These are phyloP conservation scores for Acinonyx jubatus DNA, from an alignment of 2,113 vertebrate species.

Conservation along the genomic window DNA sequence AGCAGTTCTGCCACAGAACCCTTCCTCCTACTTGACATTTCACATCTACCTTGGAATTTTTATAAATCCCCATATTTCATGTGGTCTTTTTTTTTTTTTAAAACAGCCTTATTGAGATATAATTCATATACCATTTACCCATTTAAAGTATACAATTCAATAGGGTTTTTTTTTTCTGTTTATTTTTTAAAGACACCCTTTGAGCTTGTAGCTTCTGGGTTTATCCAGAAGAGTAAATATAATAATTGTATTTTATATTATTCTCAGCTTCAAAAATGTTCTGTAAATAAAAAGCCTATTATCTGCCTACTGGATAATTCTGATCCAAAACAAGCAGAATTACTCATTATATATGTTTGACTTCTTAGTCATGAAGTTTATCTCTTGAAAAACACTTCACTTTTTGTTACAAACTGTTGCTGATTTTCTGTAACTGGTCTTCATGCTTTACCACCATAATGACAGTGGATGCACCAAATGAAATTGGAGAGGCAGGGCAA, in stretches of 20 bases:
- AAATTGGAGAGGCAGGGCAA: not conserved
- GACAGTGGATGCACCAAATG: not conserved
- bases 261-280: slow-evolving; percentile 48
- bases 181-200: slow-evolving; percentile 31
- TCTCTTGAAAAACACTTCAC: not conserved
- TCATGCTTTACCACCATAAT: not conserved
- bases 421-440: not conserved
- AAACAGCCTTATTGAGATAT: not conserved
- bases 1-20: not conserved
- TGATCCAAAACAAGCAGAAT: not conserved
- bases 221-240: not conserved
- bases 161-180: not conserved
- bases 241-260: slow-evolving; percentile 51
- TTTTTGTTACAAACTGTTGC: slow-evolving; percentile 5
- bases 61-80: not conserved
- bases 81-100: not conserved
- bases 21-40: not conserved
- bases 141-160: not conserved
- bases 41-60: slow-evolving; percentile 25
- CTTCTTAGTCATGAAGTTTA: slow-evolving; percentile 58
- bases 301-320: slow-evolving; percentile 12
- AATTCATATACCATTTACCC: not conserved
- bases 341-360: slow-evolving; percentile 41
- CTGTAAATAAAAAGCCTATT: not conserved
- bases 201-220: slow-evolving; percentile 8